Evolutionary conservation across 2,113 vertebrate genomes (phyloP).

Genomic region (Platichthys stellatus): DNA sequence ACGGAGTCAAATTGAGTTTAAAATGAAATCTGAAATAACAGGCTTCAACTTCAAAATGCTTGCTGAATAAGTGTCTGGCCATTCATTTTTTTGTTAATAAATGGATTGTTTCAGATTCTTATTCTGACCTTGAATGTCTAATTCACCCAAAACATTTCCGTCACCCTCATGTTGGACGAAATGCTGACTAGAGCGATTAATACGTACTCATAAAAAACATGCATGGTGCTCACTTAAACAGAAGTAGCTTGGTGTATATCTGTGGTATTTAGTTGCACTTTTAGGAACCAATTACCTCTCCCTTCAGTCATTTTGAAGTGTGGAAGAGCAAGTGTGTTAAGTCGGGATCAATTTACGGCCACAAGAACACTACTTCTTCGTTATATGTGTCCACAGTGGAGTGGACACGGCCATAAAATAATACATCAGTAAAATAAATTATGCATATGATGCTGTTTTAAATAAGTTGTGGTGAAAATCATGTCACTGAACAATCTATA

Average conservation of each 20-base stretch:
- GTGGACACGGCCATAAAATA: background rate
- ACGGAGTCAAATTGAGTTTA: too few species aligned
- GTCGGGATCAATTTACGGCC: background rate
- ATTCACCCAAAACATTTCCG: too few species aligned
- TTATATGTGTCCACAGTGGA: background rate
- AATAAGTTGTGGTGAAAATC: background rate
- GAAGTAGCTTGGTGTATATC: background rate
- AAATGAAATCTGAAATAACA: too few species aligned
- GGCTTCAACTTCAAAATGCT: too few species aligned
- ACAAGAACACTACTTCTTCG: background rate
- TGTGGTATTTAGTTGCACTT: constrained; percentile 11
- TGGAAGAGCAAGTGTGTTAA: background rate
- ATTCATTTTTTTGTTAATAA: too few species aligned
- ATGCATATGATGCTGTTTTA: background rate
- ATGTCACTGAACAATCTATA: background rate
- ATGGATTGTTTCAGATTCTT: too few species aligned
- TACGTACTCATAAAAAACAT: background rate
- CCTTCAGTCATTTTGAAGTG: background rate
- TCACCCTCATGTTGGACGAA: too few species aligned
- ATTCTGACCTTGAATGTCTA: too few species aligned
- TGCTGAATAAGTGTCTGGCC: too few species aligned
- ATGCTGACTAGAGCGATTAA: background rate
- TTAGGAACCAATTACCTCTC: constrained; percentile 7
- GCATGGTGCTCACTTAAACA: background rate
- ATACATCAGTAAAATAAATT: too few species aligned